phyloP scores from a whole-genome alignment of 2,797 vertebrate species.

The Synaphobranchus kaupii region DNA sequence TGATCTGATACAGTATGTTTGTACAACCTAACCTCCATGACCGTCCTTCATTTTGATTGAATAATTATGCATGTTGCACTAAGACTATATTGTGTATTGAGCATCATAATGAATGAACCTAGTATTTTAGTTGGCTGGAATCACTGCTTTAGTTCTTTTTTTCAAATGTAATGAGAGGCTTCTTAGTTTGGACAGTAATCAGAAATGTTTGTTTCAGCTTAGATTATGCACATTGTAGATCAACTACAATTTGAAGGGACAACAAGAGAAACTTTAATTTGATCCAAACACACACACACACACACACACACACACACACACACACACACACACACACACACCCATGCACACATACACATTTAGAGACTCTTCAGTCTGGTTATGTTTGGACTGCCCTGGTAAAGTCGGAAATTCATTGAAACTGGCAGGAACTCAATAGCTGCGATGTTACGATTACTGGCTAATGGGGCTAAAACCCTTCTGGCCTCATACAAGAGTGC shows the following conservation, averaged over 20 bases:
- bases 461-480: conserved; percentile 52
- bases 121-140: neutral
- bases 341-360: conserved; percentile 32
- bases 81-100: neutral
- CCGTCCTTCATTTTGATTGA: neutral
- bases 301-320: conserved; percentile 29
- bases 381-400: conserved; percentile 36
- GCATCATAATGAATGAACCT: neutral
- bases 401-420: conserved; percentile 57
- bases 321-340: conserved; percentile 21
- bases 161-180: neutral
- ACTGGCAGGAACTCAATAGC: conserved; percentile 44
- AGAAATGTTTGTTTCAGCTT: conserved; percentile 20
- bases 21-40: neutral
- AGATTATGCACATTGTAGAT: conserved; percentile 13
- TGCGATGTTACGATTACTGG: conserved; percentile 53
- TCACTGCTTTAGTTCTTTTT: neutral
- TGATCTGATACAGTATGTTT: neutral
- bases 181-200: neutral
- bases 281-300: neutral
- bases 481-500: conserved; percentile 39
- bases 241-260: neutral
- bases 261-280: conserved; percentile 12
- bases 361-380: conserved; percentile 35
- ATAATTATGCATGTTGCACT: neutral